These are phyloP conservation scores for Podilymbus podiceps DNA, from an alignment of 2,113 vertebrate species.

Conservation along the genomic window DNA sequence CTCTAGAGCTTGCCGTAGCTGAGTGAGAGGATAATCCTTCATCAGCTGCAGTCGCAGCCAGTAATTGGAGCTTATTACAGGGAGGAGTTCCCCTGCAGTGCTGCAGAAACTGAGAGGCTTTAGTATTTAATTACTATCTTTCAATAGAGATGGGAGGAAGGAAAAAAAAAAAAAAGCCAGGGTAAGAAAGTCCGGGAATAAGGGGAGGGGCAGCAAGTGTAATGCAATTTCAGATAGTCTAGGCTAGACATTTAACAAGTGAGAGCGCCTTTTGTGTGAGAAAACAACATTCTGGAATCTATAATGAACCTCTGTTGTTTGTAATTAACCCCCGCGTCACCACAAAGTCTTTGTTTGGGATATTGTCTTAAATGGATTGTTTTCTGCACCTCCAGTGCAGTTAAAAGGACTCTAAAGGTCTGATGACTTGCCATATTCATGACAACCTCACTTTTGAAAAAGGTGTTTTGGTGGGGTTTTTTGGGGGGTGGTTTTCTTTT, in stretches of 20 bases:
- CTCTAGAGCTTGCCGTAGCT: conserved; percentile 76
- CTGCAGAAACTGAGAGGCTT: conserved; percentile 82
- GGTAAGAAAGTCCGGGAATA: conserved; percentile 57
- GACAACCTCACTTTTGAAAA: not conserved
- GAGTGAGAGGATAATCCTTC: conserved; percentile 85
- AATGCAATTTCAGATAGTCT: conserved; percentile 63
- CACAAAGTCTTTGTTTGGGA: conserved; percentile 43
- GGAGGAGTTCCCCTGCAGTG: conserved; percentile 77
- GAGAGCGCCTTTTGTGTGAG: conserved; percentile 59
- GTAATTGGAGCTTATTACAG: conserved; percentile 86
- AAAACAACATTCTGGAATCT: conserved; percentile 63
- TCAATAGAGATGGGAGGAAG: conserved; percentile 67
- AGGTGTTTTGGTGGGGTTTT: not conserved
- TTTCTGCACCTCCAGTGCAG: conserved; percentile 29
- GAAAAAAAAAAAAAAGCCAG: not conserved
- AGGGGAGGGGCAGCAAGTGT: conserved; percentile 53
- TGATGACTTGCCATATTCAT: not conserved
- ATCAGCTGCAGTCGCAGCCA: conserved; percentile 80
- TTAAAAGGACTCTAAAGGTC: not conserved
- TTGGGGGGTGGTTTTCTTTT: not conserved
- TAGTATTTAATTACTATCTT: conserved; percentile 81
- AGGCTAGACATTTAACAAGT: conserved; percentile 64
- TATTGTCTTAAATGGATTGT: conserved; percentile 36
- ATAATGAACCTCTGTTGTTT: conserved; percentile 66
- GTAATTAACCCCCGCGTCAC: conserved; percentile 65